Evolutionary conservation across 2,888 invertebrate species (phyloP).

Genomic region (Diadegma fenestrale): DNA sequence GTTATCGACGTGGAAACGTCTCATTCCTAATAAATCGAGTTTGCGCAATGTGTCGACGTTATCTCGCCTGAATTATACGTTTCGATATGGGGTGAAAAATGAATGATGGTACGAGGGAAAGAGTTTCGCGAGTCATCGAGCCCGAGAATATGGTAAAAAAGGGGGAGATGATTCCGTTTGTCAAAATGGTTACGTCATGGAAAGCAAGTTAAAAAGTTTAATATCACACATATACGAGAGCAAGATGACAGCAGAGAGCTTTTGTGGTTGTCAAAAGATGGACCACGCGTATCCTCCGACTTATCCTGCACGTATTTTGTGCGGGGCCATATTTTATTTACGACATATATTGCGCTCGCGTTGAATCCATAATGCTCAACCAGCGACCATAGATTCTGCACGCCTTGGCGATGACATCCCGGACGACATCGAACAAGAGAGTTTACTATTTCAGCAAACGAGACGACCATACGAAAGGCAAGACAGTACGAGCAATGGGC

Average conservation of each 20-base stretch:
- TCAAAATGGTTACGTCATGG: conserved; percentile 48
- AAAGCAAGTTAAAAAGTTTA: conserved; percentile 27
- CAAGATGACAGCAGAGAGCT: conserved; percentile 1
- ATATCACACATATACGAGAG: conserved; percentile 2
- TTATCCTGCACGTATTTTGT: conserved; percentile 76
- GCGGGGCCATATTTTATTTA: conserved; percentile 75
- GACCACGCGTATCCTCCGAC: conserved; percentile 61
- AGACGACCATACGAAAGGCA: background rate
- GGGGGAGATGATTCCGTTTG: conserved; percentile 48
- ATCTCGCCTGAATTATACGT: conserved; percentile 34
- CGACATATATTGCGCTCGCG: conserved; percentile 71
- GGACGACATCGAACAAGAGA: conserved; percentile 34
- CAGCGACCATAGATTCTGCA: conserved; percentile 50
- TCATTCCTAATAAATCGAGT: conserved; percentile 40
- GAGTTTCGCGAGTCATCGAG: conserved; percentile 74
- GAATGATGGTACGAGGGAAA: conserved; percentile 60
- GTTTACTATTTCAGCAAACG: conserved; percentile 60
- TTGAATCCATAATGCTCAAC: conserved; percentile 71
- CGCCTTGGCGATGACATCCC: conserved; percentile 45
- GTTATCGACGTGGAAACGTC: conserved; percentile 35
- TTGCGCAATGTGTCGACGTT: conserved; percentile 13
- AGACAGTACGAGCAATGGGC: background rate
- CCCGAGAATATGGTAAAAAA: conserved; percentile 57
- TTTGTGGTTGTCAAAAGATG: conserved; percentile 40
- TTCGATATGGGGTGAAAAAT: conserved; percentile 53